Evolutionary conservation across 2,797 vertebrate genomes (phyloP).

Genomic region (Cichlasoma orientale): DNA sequence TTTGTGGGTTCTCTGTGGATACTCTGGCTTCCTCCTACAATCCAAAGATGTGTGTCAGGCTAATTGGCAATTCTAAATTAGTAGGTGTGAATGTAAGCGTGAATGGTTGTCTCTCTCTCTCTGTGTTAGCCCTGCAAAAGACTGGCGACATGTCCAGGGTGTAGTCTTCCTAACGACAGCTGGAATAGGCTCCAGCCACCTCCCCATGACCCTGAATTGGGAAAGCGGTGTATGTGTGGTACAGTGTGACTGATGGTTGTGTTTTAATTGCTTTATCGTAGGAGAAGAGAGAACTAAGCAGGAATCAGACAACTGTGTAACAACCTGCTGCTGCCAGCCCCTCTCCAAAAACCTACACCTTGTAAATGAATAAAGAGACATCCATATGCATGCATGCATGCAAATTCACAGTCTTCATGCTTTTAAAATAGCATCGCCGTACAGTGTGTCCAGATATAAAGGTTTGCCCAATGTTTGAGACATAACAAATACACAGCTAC

Average conservation of each 20-base stretch:
- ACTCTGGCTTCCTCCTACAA: not conserved
- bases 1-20: not conserved
- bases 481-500: not conserved
- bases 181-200: not conserved
- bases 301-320: slow-evolving; percentile 33
- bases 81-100: not conserved
- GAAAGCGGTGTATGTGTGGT: not conserved
- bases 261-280: slow-evolving; percentile 4
- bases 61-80: not conserved
- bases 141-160: not conserved
- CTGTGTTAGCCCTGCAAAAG: not conserved
- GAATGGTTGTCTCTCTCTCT: not conserved
- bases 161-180: not conserved
- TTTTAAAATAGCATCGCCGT: not conserved
- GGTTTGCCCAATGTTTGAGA: not conserved
- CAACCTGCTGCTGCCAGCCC: slow-evolving; percentile 40
- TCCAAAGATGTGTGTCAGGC: not conserved
- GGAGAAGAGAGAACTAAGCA: slow-evolving; percentile 17
- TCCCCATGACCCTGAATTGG: not conserved
- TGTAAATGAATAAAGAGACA: not conserved
- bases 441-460: not conserved
- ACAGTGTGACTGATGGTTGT: slow-evolving; percentile 13
- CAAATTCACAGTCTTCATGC: not conserved
- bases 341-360: slow-evolving; percentile 16
- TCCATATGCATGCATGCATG: not conserved